Percentiles rank a stretch among this genome's conserved stretches.
These are phyloP conservation scores for Brotula barbata DNA, from an alignment of 2,797 vertebrate genomes.

Conservation along the genomic window DNA sequence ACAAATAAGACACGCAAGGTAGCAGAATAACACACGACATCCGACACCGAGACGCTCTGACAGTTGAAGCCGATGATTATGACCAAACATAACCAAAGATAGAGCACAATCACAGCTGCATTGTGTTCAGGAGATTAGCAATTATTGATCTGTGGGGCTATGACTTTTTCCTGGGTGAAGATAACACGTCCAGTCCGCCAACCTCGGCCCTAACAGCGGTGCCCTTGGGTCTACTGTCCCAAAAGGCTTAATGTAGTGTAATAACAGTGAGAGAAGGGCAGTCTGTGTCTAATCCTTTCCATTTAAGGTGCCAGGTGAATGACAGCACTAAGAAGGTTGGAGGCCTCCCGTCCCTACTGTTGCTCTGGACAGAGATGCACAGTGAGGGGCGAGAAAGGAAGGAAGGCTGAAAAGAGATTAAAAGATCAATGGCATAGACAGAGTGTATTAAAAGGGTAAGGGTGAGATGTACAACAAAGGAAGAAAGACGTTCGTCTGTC, in stretches of 20 bases:
- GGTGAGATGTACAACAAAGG: constrained; percentile 7
- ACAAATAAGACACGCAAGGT: constrained; percentile 8
- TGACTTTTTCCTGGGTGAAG: too few relatives aligned
- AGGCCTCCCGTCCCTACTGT: too few relatives aligned
- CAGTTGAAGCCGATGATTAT: too few relatives aligned
- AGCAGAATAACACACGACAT: neutral
- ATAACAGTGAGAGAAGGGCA: constrained; percentile 37
- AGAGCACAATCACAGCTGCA: constrained; percentile 26
- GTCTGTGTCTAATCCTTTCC: constrained; percentile 54
- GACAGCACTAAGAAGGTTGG: constrained; percentile 61
- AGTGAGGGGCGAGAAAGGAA: constrained; percentile 17
- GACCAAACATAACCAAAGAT: constrained; percentile 1
- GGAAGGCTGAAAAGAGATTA: constrained; percentile 1
- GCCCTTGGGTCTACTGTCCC: constrained; percentile 19
- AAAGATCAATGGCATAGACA: constrained; percentile 23
- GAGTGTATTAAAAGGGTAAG: neutral
- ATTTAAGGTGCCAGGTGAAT: constrained; percentile 45
- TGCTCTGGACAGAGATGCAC: constrained; percentile 15
- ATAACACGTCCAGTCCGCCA: neutral
- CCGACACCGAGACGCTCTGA: too few relatives aligned
- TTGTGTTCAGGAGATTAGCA: constrained; percentile 48
- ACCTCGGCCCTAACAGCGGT: constrained; percentile 4
- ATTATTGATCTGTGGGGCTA: constrained; percentile 49
- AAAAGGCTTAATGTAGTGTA: constrained; percentile 41
- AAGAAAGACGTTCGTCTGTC: constrained; percentile 24